Conservation (phyloP, 92 coral and sea anemone species). For the Diadumene lineata region DNA sequence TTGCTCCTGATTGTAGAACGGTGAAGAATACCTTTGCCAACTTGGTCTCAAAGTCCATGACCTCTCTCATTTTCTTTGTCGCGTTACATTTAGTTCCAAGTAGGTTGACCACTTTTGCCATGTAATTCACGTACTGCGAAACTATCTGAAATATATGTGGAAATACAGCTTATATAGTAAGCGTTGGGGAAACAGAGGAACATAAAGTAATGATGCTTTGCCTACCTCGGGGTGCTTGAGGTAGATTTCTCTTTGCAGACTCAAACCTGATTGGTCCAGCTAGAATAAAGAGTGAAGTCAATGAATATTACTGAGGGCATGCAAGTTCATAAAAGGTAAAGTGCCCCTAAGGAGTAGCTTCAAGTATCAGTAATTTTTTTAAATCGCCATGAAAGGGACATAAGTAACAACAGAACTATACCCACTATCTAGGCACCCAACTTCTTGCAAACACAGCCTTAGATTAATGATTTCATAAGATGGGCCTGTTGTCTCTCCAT, state of each 20-base stretch:
- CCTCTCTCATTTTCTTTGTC: conserved; percentile 78
- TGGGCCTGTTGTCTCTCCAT: too few species aligned
- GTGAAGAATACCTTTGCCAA: conserved; percentile 82
- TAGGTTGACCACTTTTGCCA: conserved; percentile 84
- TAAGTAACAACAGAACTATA: too few species aligned
- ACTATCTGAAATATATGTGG: conserved; percentile 64
- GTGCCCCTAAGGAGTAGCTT: too few species aligned
- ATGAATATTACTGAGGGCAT: too few species aligned
- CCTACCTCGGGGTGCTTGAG: conserved; percentile 94
- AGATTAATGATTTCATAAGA: too few species aligned
- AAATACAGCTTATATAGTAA: neutral
- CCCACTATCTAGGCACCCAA: too few species aligned
- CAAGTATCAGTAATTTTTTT: too few species aligned
- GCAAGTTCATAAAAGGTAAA: too few species aligned
- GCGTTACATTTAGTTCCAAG: conserved; percentile 80
- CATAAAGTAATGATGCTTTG: neutral
- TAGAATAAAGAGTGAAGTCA: conserved; percentile 9
- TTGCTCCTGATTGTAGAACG: neutral
- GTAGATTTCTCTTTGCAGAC: conserved; percentile 95
- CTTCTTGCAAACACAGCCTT: too few species aligned
- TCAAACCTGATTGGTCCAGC: conserved; percentile 97
- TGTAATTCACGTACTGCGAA: conserved; percentile 81
- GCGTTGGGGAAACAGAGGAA: neutral
- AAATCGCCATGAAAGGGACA: too few species aligned
- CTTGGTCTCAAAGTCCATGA: conserved; percentile 86